These are phyloP conservation scores for Arctopsyche grandis DNA, from an alignment of 1,140 invertebrate species.

Conservation along the genomic window DNA sequence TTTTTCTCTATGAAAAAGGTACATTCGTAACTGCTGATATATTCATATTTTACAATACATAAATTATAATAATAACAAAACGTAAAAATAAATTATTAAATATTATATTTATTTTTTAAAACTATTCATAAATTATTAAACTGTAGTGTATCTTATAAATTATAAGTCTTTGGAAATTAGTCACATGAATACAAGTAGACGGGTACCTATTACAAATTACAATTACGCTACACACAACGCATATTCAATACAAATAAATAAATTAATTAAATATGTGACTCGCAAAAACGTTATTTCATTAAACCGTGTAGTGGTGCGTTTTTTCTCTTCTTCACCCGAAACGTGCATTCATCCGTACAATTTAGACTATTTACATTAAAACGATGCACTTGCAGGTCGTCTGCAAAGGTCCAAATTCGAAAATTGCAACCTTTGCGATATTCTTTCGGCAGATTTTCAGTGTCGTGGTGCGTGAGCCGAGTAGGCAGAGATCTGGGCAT, in stretches of 20 bases:
- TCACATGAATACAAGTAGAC: constrained; percentile 50
- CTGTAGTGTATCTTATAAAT: constrained; percentile 20
- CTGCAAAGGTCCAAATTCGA: too few species aligned
- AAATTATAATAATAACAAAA: constrained; percentile 32
- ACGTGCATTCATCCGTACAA: too few species aligned
- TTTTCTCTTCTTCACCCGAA: too few species aligned
- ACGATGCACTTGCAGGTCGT: too few species aligned
- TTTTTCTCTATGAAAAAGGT: constrained; percentile 44
- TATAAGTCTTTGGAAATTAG: constrained; percentile 40
- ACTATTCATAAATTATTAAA: too few species aligned
- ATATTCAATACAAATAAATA: constrained; percentile 1
- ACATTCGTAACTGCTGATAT: constrained; percentile 45
- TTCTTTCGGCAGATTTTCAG: too few species aligned
- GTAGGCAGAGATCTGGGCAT: constrained; percentile 69
- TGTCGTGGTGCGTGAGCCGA: constrained; percentile 61
- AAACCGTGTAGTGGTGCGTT: constrained; percentile 9
- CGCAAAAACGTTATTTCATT: background rate
- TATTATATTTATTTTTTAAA: constrained; percentile 3
- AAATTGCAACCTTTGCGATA: too few species aligned
- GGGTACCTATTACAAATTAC: constrained; percentile 47
- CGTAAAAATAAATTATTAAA: constrained; percentile 4
- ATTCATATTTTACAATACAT: constrained; percentile 35
- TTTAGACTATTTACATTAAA: background rate
- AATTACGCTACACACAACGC: constrained; percentile 9
- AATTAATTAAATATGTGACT: background rate